Percentiles rank a stretch among this genome's conserved stretches.
Evolutionary conservation across 2,888 invertebrate species (phyloP).

Genomic region (Conchocele bisecta): DNA sequence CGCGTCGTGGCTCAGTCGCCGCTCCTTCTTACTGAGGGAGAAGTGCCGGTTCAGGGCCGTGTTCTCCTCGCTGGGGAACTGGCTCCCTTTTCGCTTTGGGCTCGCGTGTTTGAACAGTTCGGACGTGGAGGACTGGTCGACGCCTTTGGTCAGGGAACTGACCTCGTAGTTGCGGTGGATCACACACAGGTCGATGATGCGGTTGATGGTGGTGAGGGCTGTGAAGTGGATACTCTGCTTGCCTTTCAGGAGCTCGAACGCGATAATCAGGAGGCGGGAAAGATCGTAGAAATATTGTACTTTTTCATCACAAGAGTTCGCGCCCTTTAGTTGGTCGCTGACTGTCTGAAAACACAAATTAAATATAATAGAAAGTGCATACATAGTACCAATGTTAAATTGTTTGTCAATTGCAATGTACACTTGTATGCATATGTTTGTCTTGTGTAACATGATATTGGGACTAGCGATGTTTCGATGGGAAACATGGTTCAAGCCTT

Average conservation of each 20-base stretch:
- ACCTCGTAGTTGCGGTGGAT: slow-evolving; percentile 82
- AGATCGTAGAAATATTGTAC: slow-evolving; percentile 82
- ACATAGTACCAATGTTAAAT: no score
- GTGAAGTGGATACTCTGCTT: slow-evolving; percentile 86
- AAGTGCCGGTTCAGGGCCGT: slow-evolving; percentile 56
- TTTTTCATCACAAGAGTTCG: slow-evolving; percentile 64
- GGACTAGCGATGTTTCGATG: no score
- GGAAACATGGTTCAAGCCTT: no score
- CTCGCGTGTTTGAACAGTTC: slow-evolving; percentile 50
- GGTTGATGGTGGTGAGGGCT: slow-evolving; percentile 86
- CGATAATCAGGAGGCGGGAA: slow-evolving; percentile 85
- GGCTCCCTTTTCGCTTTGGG: slow-evolving; percentile 56
- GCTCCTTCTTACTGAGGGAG: slow-evolving; percentile 47
- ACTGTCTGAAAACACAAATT: slow-evolving; percentile 69
- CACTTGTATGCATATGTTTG: no score
- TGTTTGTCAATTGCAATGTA: no score
- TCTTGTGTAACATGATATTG: no score
- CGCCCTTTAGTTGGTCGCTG: slow-evolving; percentile 72
- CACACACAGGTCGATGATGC: slow-evolving; percentile 85
- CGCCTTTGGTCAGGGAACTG: slow-evolving; percentile 50
- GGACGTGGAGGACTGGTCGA: slow-evolving; percentile 49
- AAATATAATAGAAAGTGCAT: background rate
- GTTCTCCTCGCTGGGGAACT: slow-evolving; percentile 50
- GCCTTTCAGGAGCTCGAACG: slow-evolving; percentile 85
- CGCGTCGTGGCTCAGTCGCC: slow-evolving; percentile 53